Evolutionary conservation across 2,888 invertebrate species (phyloP), one percentile per base, ranked within the genome.

Genomic region (Pristionchus entomophagus): DNA sequence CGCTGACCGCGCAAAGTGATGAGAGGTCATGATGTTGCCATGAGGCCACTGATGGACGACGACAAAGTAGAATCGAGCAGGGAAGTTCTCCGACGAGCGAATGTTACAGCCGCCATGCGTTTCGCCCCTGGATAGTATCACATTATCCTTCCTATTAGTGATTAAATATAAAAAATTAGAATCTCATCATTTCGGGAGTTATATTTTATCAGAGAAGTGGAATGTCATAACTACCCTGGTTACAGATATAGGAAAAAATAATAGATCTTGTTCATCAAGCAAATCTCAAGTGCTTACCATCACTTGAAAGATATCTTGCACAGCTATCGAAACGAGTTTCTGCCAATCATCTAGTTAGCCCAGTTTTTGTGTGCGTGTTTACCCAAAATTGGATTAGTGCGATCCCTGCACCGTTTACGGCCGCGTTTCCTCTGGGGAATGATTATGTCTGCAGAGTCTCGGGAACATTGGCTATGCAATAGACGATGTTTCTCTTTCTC

Each of bases 11-110:
- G 83, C 83, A 49, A 84, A 84, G 65, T 84, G 65, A 22, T 84
- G 65, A 8, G 73, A 19, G 1, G 85, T 77, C 85, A 85, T 53
- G 29, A 85, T 77, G 26, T 85, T 85, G 8, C 85, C 85, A 26
- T 85, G 85, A 0, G 85, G 85, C 32, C 26, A 85, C n/a, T 85
- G 85, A 53, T 85, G 85, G 8, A 85, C 77, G 29, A 85, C 85
- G 19, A 85, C 85, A 29, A 85, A 85, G 77, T 53, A 85, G 38
- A 53, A 35, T 51, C 62, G 59, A n/a, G 85, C 85, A 0, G 85
- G 73, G 22, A 62, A 84, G 12, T 10, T 49, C 22, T 85, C 85
- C 0, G 85, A n/a, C 0, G 85, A 85, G 1, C 85, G 73, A 41
- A 85, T 77, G 22, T 77, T 73, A 41, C 85, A 85, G 4, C 73